Base-by-base conservation (phyloP, 2,797 vertebrate genomes). In the Manis crassicaudata region DNA sequence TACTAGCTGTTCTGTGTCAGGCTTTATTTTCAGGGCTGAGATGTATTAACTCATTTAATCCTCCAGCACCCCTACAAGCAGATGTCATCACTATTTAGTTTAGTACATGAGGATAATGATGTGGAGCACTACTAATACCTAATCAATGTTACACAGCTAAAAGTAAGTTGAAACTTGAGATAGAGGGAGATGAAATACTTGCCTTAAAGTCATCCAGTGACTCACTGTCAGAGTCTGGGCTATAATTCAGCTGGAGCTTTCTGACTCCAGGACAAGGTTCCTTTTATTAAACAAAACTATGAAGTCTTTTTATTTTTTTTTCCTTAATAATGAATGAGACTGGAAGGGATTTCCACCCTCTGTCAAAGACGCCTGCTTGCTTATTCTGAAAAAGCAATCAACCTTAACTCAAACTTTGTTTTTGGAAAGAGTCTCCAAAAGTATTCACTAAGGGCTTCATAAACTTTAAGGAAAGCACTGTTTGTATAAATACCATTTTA, bases 351-450 rank as follows among this genome's bases (percentile, higher is more conserved):
- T 67, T 83, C 77, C 81, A 60, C 29, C 46, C 29, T 88, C 63
- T 18, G n/a, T 58, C 62, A 40, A 65, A 83, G 32, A 85, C 70
- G 92, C 63, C 9, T 32, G 52, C 90, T 92, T 96, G 88, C 94
- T 94, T 85, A 79, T 73, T 96, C 77, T 27, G 54, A 92, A 73
- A 94, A 90, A 94, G 90, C 20, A 86, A 91, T 85, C 79, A 87
- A 93, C 68, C 96, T 93, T 58, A 94, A 95, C 92, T 86, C 58
- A 52, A 94, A 67, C 68, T 94, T 92, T 96, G 83, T 90, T 94
- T 93, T 96, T 75, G 72, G 75, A 81, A 92, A 83, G 23, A 92
- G n/a, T 6, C 73, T 75, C 35, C 1, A 58, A 86, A 92, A 94
- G 40, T 94, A 67, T 77, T 62, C 46, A 40, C 54, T 94, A 68